Conservation (phyloP, 2,888 invertebrate species). For the Leptura quadrifasciata region DNA sequence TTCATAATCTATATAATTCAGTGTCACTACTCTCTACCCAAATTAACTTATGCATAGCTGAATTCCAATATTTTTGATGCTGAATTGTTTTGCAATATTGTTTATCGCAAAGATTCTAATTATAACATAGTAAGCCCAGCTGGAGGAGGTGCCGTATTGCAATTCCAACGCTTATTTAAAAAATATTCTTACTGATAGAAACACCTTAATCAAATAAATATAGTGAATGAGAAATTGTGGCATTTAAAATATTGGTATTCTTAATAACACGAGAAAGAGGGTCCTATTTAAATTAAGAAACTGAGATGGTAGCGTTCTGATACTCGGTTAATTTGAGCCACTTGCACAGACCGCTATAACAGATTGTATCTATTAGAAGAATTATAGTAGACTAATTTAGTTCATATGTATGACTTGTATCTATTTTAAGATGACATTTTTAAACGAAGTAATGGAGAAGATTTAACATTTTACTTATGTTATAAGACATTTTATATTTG, state of each 20-base stretch:
- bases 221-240: neutral
- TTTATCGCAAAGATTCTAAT: too few relatives aligned
- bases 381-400: constrained; percentile 64
- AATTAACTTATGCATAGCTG: too few relatives aligned
- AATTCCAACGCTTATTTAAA: too few relatives aligned
- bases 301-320: constrained; percentile 52
- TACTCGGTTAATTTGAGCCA: constrained; percentile 61
- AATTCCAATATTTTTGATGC: too few relatives aligned
- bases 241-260: constrained; percentile 15
- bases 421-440: constrained; percentile 53
- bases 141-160: too few relatives aligned
- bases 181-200: too few relatives aligned
- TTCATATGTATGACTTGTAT: constrained; percentile 50
- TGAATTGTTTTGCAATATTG: too few relatives aligned
- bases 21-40: too few relatives aligned
- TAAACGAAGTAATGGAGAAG: constrained; percentile 46
- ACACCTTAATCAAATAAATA: neutral
- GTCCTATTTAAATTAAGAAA: constrained; percentile 45
- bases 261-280: constrained; percentile 22
- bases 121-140: too few relatives aligned
- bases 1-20: too few relatives aligned
- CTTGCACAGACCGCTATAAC: constrained; percentile 50
- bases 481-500: constrained; percentile 57
- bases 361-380: constrained; percentile 66
- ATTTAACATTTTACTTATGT: constrained; percentile 56